Conservation (phyloP, 1,140 invertebrate species). For the Drosophila aff. region DNA sequence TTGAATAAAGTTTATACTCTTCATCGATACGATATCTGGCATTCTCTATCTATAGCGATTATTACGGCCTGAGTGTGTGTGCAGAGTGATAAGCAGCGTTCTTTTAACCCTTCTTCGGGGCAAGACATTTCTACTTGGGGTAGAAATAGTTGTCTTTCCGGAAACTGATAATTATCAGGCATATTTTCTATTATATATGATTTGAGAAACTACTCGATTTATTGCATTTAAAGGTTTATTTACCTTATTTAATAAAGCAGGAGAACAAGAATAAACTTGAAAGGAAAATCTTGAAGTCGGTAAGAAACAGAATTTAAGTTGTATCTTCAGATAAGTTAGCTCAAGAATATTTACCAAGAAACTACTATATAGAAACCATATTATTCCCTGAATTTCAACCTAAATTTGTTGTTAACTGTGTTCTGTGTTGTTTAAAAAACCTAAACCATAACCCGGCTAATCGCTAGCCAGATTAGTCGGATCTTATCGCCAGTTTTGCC, state of each 20-base stretch:
- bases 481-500: slow-evolving; percentile 26
- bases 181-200: too few relatives aligned
- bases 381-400: not conserved
- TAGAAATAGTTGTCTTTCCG: not conserved
- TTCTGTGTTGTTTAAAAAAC: not conserved
- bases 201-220: not conserved
- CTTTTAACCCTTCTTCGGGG: slow-evolving; percentile 14
- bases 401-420: not conserved
- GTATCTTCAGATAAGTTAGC: too few relatives aligned
- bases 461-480: slow-evolving; percentile 36
- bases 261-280: not conserved
- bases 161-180: not conserved
- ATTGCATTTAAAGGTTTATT: not conserved
- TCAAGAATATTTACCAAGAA: not conserved
- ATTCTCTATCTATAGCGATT: not conserved
- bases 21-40: not conserved
- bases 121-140: slow-evolving; percentile 4
- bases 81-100: slow-evolving; percentile 2
- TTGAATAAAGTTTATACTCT: slow-evolving; percentile 38
- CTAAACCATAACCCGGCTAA: slow-evolving; percentile 13
- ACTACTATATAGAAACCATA: not conserved
- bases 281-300: not conserved
- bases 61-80: not conserved
- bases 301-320: too few relatives aligned
- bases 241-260: too few relatives aligned